Evolutionary conservation across 2,888 invertebrate genomes (phyloP).

Genomic region (Omphaloscelis lunosa): DNA sequence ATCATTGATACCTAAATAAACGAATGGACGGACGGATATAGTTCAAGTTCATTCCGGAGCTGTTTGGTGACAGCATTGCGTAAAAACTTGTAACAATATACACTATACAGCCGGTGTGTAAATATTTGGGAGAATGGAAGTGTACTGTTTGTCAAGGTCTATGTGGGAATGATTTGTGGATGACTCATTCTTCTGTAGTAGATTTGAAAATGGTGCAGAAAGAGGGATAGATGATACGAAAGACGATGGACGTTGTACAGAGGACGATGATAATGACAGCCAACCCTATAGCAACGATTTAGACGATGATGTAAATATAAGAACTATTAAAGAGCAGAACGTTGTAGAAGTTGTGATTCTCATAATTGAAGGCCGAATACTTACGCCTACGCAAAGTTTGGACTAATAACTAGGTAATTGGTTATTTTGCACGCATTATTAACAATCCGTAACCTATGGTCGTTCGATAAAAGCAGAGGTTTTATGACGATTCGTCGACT

Average conservation of each 20-base stretch:
- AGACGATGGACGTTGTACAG: neutral
- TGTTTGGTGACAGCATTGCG: constrained; percentile 52
- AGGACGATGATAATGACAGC: neutral
- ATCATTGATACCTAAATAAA: constrained; percentile 38
- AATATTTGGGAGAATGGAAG: constrained; percentile 49
- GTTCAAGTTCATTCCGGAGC: constrained; percentile 55
- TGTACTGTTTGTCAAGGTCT: constrained; percentile 38
- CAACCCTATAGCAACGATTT: neutral
- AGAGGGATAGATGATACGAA: neutral
- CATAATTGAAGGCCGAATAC: constrained; percentile 16
- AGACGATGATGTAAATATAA: neutral
- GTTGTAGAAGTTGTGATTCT: constrained; percentile 22
- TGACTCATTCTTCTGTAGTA: constrained; percentile 16
- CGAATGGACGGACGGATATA: constrained; percentile 35
- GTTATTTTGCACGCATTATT: constrained; percentile 26
- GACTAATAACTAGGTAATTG: constrained; percentile 11
- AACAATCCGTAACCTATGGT: constrained; percentile 2
- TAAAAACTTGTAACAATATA: constrained; percentile 57
- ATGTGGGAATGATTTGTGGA: constrained; percentile 18
- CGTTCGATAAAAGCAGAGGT: neutral
- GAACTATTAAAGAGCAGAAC: neutral
- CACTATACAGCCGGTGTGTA: constrained; percentile 39
- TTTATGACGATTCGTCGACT: constrained; percentile 9
- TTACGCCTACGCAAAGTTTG: neutral
- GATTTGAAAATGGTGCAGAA: neutral